Base-by-base conservation (phyloP, 2,888 invertebrate species). In the Pollenia amentaria region DNA sequence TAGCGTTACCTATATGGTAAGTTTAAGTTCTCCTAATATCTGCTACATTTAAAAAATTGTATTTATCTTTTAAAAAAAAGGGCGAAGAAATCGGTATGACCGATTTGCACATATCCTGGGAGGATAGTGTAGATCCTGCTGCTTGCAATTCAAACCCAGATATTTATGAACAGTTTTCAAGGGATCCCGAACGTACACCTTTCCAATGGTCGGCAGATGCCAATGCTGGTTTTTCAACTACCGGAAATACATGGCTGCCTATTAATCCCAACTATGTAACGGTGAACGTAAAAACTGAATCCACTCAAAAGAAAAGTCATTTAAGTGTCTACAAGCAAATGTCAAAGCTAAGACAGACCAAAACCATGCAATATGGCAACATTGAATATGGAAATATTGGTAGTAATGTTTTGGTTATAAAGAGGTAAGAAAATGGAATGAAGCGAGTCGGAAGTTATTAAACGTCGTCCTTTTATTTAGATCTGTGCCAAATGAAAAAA, bases 101-200 rank as follows among this genome's bases (percentile, higher is more conserved):
- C 0, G 93, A 93, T 70, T 94, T 94, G n/a, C 90, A 92, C 46
- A 93, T 96, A 3, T 94, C 94, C 53, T 96, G 95, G 94, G 93
- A 94, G 12, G 94, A 96, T 79, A 93, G 93, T 2, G 90, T 93
- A 10, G 95, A 95, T 91, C 94, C 95, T 0, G 92, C 94, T 10
- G 95, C 94, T 9, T 94, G 94, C 87, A 94, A 94, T 38, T 94
- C 94, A 0, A 94, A 95, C 42, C 93, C 94, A 0, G 77, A 94
- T 0, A 94, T 95, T 82, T 96, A 95, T 91, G 92, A 94, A 88
- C 90, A 94, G 84, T 94, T 93, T n/a, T 95, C 95, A 0, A 94
- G 96, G 6, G 96, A 96, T 92, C 94, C 95, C 0, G 94, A 93
- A 14, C 93, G 96, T 57, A 95, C 95, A 0, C 96, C 96, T 0